Evolutionary conservation across 1,140 invertebrate genomes (phyloP).

Genomic region (Liolophura sinensis): DNA sequence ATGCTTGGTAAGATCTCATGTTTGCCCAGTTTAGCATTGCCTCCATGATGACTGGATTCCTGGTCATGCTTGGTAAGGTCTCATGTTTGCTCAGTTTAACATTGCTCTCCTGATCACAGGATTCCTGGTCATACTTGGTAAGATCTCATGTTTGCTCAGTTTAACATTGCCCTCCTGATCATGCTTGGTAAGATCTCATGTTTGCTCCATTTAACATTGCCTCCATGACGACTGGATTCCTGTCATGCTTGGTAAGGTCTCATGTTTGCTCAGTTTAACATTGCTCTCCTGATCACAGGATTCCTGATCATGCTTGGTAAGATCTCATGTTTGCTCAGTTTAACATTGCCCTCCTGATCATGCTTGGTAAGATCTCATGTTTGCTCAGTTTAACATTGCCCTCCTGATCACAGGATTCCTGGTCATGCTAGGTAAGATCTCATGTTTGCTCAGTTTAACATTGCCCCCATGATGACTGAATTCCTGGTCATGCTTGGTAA

Average conservation of each 20-base stretch:
- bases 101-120: slow-evolving; percentile 77
- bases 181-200: slow-evolving; percentile 75
- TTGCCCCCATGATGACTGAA: slow-evolving; percentile 76
- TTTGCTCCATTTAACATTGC: slow-evolving; percentile 72
- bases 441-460: slow-evolving; percentile 33
- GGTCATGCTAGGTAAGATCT: slow-evolving; percentile 80
- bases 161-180: too few species aligned
- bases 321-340: slow-evolving; percentile 39
- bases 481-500: slow-evolving; percentile 86
- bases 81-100: slow-evolving; percentile 10
- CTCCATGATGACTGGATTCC: slow-evolving; percentile 74
- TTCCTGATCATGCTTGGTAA: slow-evolving; percentile 86
- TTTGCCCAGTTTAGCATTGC: slow-evolving; percentile 66
- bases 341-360: too few species aligned
- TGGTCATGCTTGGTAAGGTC: slow-evolving; percentile 84
- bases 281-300: slow-evolving; percentile 76
- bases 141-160: slow-evolving; percentile 49
- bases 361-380: slow-evolving; percentile 75
- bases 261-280: slow-evolving; percentile 33
- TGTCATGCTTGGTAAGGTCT: slow-evolving; percentile 83
- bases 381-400: slow-evolving; percentile 66
- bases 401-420: slow-evolving; percentile 77
- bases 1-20: slow-evolving; percentile 75
- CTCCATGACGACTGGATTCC: slow-evolving; percentile 74
- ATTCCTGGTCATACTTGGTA: slow-evolving; percentile 85